A percentile compares a stretch with the other conserved stretches of the same genome.
phyloP scores from a whole-genome alignment of 92 coral and sea anemone species.

The Isaurus tuberculatus region DNA sequence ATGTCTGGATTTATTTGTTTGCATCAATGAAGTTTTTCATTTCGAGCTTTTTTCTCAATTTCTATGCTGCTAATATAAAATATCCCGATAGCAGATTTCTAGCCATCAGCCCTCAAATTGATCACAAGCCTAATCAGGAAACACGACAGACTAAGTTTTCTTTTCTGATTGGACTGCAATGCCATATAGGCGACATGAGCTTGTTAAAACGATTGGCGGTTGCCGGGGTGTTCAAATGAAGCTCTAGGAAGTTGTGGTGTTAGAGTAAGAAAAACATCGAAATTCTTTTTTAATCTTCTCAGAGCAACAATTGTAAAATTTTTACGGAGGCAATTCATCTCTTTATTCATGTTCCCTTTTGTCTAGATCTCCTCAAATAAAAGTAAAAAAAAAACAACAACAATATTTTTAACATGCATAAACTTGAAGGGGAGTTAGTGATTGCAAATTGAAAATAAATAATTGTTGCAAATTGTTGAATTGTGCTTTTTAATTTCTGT shows the following conservation, averaged over 20 bases:
- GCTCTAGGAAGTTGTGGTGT: conserved; percentile 1
- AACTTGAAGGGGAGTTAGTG: no score
- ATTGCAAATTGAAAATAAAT: no score
- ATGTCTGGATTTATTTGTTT: not conserved
- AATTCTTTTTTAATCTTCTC: no score
- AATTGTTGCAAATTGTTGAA: no score
- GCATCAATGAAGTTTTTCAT: not conserved
- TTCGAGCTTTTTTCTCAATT: no score
- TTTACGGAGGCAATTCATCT: no score
- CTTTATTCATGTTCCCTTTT: no score
- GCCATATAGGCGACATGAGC: not conserved
- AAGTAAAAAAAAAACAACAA: no score
- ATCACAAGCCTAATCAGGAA: conserved; percentile 9
- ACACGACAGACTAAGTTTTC: not conserved
- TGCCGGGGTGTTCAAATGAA: conserved; percentile 27
- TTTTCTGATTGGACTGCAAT: not conserved
- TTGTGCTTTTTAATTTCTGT: no score
- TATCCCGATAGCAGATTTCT: not conserved
- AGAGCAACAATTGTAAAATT: no score
- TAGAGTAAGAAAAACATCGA: not conserved
- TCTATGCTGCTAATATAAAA: not conserved
- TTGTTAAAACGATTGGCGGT: not conserved
- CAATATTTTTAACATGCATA: no score
- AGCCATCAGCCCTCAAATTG: not conserved
- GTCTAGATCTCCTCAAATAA: no score